Conservation (phyloP, 2,797 vertebrate genomes). For the Benthosema pterotum region DNA sequence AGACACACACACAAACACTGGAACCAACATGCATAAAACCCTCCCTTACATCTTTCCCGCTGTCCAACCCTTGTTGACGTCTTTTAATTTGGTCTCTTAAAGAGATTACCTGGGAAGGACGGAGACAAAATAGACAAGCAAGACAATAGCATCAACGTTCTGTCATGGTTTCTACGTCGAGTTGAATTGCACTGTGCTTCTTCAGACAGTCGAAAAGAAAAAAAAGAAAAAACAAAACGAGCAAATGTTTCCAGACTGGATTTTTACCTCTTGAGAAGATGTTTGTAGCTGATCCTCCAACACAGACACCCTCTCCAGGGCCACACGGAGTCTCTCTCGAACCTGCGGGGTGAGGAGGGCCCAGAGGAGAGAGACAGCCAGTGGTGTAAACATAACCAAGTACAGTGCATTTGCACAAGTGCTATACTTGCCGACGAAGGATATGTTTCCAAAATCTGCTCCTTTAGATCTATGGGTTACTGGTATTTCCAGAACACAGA, state of each 20-base stretch:
- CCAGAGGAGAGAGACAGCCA: constrained; percentile 1
- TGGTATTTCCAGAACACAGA: no score
- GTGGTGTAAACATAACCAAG: no score
- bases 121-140: constrained; percentile 50
- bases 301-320: constrained; percentile 88
- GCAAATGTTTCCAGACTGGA: not conserved
- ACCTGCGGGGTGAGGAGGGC: constrained; percentile 77
- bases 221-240: no score
- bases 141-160: not conserved
- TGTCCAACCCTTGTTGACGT: constrained; percentile 84
- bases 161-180: no score
- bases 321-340: constrained; percentile 88
- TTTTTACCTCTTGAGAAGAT: constrained; percentile 88
- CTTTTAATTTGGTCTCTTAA: constrained; percentile 88
- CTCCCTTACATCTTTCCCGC: constrained; percentile 85
- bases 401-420: no score
- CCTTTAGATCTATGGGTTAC: no score
- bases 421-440: no score
- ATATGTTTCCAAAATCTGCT: no score
- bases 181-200: not conserved
- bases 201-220: constrained; percentile 1
- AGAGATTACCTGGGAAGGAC: constrained; percentile 77
- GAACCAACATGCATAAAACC: constrained; percentile 69
- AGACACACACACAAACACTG: constrained; percentile 53
- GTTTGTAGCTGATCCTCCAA: constrained; percentile 89